Base-by-base conservation (phyloP, 2,797 vertebrate genomes). In the Oryzias sinensis region DNA sequence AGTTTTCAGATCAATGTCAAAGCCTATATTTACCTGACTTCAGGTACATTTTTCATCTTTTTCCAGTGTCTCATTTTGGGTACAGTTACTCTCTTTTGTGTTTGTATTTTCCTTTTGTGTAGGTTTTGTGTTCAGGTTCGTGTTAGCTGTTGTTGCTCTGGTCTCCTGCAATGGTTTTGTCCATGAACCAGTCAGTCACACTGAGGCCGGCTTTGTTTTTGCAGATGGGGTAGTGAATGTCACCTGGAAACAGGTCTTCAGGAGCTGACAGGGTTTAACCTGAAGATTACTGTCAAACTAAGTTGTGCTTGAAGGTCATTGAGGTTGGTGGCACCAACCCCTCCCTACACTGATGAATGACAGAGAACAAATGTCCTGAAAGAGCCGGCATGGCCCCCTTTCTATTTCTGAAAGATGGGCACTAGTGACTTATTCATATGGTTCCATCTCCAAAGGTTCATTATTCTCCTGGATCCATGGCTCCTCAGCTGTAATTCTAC, bases 371-470 rank as follows among this genome's bases (percentile, higher is more conserved):
- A 56, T 22, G 53, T 43, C 43, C 13, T 27, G 59, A 72, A 68
- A 70, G 60, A 70, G 50, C 62, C 55, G 27, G 11, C 53, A 53
- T 27, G 40, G 53, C 44, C 61, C 42, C 53, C 47, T 33, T 56
- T 29, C 47, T 40, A 29, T 64, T 68, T 77, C 51, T 66, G 65
- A 75, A 67, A 77, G 67, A 80, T 53, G 77, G 56, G 46, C 67
- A 27, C 47, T 59, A 53, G 75, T 89, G 76, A 83, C 80, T 87
- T 86, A 87, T 86, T 87, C 77, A 85, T 83, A 79, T 65, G 75
- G 61, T 68, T 52, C 6, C 58, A 59, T 68, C 78, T 59, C 42
- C 55, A 49, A 25, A 50, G 27, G 47, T 65, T 65, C 67, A 84
- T 86, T 68, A 61, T 51, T 74, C 74, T 68, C 52, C 55, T 70